phyloP scores from a whole-genome alignment of 2,797 vertebrate species.

The Lacerta agilis region DNA sequence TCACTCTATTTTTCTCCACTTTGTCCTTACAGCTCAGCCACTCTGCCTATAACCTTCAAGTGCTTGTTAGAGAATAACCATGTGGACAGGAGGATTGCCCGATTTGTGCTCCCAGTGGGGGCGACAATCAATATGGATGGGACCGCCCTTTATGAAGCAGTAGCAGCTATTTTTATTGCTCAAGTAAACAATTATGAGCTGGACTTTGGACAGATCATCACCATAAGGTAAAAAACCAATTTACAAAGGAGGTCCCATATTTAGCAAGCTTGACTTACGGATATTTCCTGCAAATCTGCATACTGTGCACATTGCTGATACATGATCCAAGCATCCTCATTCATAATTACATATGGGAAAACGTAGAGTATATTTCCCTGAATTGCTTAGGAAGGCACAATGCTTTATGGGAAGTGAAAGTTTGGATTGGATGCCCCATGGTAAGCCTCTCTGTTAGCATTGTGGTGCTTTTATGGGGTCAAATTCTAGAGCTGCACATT shows the following conservation, averaged over 20 bases:
- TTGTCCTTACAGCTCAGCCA: conserved; percentile 88
- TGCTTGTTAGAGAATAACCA: conserved; percentile 99
- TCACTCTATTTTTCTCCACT: fast-evolving
- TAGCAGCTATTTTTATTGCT: conserved; percentile 98
- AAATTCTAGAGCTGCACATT: not conserved
- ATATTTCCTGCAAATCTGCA: fast-evolving
- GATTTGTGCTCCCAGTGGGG: conserved; percentile 95
- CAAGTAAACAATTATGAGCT: conserved; percentile 98
- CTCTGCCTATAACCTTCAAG: conserved; percentile 99
- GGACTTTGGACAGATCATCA: conserved; percentile 97
- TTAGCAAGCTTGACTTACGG: not conserved
- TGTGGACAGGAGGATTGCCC: conserved; percentile 93
- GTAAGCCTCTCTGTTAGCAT: not conserved
- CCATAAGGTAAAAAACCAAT: conserved; percentile 85
- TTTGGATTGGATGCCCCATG: not conserved
- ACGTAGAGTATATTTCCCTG: not conserved
- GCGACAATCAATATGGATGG: conserved; percentile 99
- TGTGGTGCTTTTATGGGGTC: not conserved
- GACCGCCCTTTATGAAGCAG: conserved; percentile 94
- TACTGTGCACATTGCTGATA: not conserved
- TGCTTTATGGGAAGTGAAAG: not conserved
- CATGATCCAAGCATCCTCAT: not conserved
- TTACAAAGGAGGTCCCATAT: not conserved
- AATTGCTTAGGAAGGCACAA: not conserved
- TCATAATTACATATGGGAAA: not conserved